phyloP scores from a whole-genome alignment of 2,888 invertebrate species.

The Agonopterix subpropinquella region DNA sequence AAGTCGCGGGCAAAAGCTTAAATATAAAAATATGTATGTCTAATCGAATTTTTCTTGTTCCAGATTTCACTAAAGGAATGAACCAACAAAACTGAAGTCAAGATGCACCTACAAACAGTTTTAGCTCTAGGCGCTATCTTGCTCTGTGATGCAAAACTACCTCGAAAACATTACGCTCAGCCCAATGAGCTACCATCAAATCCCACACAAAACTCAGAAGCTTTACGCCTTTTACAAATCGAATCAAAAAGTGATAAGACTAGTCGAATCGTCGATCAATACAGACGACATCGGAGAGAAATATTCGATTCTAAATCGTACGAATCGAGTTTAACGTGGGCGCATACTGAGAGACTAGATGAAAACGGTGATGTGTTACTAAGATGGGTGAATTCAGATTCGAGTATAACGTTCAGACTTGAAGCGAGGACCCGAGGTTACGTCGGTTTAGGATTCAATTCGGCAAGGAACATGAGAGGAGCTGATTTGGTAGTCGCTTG shows the following conservation, averaged over 20 bases:
- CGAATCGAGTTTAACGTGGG: conserved; percentile 70
- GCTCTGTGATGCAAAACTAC: conserved; percentile 61
- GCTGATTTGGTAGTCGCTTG: conserved; percentile 93
- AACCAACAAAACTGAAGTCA: conserved; percentile 29
- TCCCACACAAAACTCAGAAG: conserved; percentile 44
- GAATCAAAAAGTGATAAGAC: conserved; percentile 55
- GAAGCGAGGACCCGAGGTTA: conserved; percentile 90
- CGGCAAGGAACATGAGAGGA: conserved; percentile 85
- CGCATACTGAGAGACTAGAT: conserved; percentile 74
- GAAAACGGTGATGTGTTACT: conserved; percentile 73
- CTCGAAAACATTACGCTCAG: conserved; percentile 43
- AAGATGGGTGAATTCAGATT: conserved; percentile 84
- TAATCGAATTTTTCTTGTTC: conserved; percentile 34
- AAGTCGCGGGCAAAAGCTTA: too few relatives aligned
- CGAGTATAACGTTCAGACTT: conserved; percentile 88
- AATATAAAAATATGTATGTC: neutral
- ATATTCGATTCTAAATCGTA: conserved; percentile 64
- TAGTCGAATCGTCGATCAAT: conserved; percentile 55
- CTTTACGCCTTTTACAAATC: conserved; percentile 39
- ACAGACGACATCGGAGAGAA: conserved; percentile 51
- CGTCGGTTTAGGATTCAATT: conserved; percentile 91
- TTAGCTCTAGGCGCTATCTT: conserved; percentile 53
- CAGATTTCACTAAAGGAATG: conserved; percentile 57
- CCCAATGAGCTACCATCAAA: conserved; percentile 51
- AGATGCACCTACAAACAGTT: conserved; percentile 55